Conservation (phyloP, 2,113 vertebrate genomes). For the Nycticryphes semicollaris region DNA sequence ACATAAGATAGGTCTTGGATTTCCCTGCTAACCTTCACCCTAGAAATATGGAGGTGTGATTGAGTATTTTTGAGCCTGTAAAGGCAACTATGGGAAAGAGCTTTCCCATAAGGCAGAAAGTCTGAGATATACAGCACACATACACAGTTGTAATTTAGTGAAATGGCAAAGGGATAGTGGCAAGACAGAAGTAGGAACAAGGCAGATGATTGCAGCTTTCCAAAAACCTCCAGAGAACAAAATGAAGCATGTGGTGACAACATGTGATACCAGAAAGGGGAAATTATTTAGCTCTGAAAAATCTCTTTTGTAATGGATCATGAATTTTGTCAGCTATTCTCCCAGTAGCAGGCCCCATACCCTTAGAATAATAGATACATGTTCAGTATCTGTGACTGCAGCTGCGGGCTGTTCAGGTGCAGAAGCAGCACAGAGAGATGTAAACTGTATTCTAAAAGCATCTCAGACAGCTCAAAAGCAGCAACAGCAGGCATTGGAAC, state of each 20-base stretch:
- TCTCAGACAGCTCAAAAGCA: background rate
- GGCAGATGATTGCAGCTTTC: background rate
- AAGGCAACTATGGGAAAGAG: background rate
- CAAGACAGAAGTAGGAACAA: background rate
- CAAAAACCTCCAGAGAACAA: slow-evolving; percentile 13
- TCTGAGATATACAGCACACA: background rate
- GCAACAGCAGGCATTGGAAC: background rate
- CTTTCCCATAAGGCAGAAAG: background rate
- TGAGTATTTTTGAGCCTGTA: background rate
- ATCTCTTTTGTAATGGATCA: background rate
- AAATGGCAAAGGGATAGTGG: background rate
- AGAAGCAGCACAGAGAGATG: background rate
- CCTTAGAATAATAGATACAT: background rate
- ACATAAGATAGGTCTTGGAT: background rate
- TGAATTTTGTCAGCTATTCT: slow-evolving; percentile 23
- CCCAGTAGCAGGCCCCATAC: background rate
- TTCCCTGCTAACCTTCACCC: background rate
- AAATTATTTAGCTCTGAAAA: slow-evolving; percentile 11
- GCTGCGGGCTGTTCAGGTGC: slow-evolving; percentile 34
- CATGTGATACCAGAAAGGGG: background rate
- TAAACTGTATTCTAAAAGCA: background rate
- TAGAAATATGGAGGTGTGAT: background rate
- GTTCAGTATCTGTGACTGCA: background rate
- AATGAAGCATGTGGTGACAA: background rate
- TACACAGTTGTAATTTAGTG: background rate